Percentiles rank a stretch among this genome's conserved stretches.
phyloP scores from a whole-genome alignment of 2,888 invertebrate species.

The Chrysopilus asiliformis region DNA sequence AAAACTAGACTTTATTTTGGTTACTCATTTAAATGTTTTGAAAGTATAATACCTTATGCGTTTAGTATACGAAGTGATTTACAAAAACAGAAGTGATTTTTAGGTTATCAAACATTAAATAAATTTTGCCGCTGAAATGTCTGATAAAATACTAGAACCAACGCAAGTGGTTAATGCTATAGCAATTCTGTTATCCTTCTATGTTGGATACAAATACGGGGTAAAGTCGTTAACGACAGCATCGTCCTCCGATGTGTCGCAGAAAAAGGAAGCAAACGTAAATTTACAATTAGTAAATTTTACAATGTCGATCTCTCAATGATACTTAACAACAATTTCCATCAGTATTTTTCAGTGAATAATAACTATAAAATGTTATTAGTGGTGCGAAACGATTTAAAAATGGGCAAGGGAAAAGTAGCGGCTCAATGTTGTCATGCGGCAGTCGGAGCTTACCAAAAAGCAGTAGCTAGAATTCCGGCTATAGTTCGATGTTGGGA shows the following conservation, averaged over 20 bases:
- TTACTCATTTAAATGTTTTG: too few species aligned
- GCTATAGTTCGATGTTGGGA: conserved; percentile 45
- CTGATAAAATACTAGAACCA: conserved; percentile 26
- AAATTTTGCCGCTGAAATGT: too few species aligned
- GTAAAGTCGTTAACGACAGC: too few species aligned
- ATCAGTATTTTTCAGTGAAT: conserved; percentile 25
- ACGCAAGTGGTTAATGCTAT: conserved; percentile 33
- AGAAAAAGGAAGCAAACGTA: too few species aligned
- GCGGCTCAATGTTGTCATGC: conserved; percentile 93
- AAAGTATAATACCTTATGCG: too few species aligned
- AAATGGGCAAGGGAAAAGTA: conserved; percentile 92
- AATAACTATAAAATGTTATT: conserved; percentile 69
- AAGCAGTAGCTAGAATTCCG: conserved; percentile 47
- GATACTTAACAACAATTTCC: not conserved
- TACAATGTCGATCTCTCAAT: not conserved
- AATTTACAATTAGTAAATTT: too few species aligned
- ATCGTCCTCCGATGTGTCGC: too few species aligned
- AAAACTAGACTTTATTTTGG: too few species aligned
- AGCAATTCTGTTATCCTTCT: conserved; percentile 34
- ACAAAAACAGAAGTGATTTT: too few species aligned
- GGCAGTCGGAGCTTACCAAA: conserved; percentile 75
- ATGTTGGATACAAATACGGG: conserved; percentile 35
- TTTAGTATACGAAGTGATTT: too few species aligned
- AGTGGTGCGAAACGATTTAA: conserved; percentile 76
- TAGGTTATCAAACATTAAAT: too few species aligned